phyloP scores from a whole-genome alignment of 2,888 invertebrate genomes.

The Nomada goodeniana region DNA sequence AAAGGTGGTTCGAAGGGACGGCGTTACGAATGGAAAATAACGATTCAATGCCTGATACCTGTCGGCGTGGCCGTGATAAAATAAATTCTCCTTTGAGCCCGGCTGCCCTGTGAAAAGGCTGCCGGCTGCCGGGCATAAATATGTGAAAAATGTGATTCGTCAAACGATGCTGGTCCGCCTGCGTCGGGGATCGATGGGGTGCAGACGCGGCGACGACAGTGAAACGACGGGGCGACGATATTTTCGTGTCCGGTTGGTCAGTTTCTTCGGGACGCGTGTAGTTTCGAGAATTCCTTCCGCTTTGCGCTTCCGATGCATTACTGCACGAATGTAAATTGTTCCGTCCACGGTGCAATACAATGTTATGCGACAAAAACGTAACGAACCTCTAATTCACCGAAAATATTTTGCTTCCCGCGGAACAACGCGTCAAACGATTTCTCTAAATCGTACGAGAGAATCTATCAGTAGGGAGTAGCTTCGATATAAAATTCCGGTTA shows the following conservation, averaged over 20 bases:
- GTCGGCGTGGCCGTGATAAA: conserved; percentile 67
- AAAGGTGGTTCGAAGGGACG: conserved; percentile 65
- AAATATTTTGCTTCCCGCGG: no score
- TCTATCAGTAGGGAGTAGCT: no score
- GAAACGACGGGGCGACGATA: background rate
- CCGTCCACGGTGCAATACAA: no score
- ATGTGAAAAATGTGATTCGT: conserved; percentile 58
- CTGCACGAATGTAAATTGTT: no score
- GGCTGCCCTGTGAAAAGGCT: conserved; percentile 53
- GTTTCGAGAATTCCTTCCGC: background rate
- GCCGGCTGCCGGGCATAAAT: conserved; percentile 50
- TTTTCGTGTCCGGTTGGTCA: conserved; percentile 16
- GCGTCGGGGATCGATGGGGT: background rate
- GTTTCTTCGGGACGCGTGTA: background rate
- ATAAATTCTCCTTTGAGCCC: conserved; percentile 62
- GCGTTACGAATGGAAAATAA: conserved; percentile 66
- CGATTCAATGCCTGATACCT: conserved; percentile 70
- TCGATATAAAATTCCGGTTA: no score
- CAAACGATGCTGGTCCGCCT: conserved; percentile 46
- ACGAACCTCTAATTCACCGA: no score
- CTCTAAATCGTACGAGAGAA: no score
- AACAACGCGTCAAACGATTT: no score
- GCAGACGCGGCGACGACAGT: background rate
- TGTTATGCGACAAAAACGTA: no score
- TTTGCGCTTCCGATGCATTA: background rate